These are phyloP conservation scores for Gymnogyps californianus DNA, from an alignment of 2,113 vertebrate species.

Conservation along the genomic window DNA sequence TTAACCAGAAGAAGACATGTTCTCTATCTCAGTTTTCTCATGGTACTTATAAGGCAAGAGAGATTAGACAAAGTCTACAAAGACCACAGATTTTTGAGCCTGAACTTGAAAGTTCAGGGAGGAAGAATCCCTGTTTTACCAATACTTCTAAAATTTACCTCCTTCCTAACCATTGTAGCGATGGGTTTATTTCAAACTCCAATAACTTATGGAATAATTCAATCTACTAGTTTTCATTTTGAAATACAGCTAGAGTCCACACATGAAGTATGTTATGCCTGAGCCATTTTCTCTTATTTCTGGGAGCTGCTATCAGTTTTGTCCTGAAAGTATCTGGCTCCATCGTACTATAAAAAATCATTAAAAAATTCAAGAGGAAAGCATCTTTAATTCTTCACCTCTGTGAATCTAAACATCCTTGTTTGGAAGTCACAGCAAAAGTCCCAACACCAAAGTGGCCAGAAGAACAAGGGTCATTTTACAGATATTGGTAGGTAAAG, in stretches of 20 bases:
- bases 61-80: neutral
- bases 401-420: conserved; percentile 52
- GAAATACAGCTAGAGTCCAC: conserved; percentile 15
- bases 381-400: conserved; percentile 54
- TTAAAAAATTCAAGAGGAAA: conserved; percentile 40
- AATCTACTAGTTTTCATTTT: conserved; percentile 21
- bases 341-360: conserved; percentile 36
- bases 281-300: conserved; percentile 50
- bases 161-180: neutral
- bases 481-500: conserved; percentile 45
- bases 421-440: conserved; percentile 34
- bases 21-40: neutral
- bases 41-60: neutral
- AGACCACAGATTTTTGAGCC: neutral
- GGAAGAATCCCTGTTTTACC: neutral
- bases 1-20: neutral
- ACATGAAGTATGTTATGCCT: conserved; percentile 6
- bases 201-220: neutral
- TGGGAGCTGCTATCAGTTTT: conserved; percentile 56
- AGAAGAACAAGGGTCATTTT: conserved; percentile 13
- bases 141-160: neutral
- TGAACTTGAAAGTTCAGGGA: neutral
- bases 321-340: conserved; percentile 53
- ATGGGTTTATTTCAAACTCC: conserved; percentile 11
- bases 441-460: conserved; percentile 15